Evolutionary conservation across 1,140 invertebrate species (phyloP), one percentile per base, ranked within the genome.

Genomic region (Diabrotica undecimpunctata): DNA sequence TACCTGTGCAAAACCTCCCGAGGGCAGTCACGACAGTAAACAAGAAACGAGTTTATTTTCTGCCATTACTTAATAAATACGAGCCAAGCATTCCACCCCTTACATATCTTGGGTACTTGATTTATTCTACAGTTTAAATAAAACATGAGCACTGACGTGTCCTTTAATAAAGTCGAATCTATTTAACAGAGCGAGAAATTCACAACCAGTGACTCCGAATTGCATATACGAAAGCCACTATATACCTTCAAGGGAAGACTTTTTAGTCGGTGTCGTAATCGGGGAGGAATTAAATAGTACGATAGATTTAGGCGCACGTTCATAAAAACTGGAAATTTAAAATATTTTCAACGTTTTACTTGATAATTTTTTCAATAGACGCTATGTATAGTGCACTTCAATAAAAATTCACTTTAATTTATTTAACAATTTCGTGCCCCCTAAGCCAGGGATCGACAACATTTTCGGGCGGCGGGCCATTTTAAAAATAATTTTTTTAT

Each of bases 111-210:
- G 38, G 25, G 35, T 37, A 57, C 35, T n/a, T 37, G n/a, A 37
- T 38, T 25, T 37, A 37, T 38, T 37, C 14, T 57, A 12, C 55
- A 6, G 36, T 37, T 37, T 57, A 57, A 57, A 57, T 57, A 57
- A 57, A 57, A 57, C 55, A 57, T 57, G 55, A 38, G 55, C 55
- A 12, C 2, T 57, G 55, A 57, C 55, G 55, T 57, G 55, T 57
- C 55, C 37, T 57, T 57, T 57, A 57, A 57, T 57, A 57, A 57
- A 57, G 25, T 37, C 55, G 55, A 57, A 37, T 36, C 55, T 38
- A 57, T 57, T 57, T 37, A 57, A 57, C 55, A 37, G 55, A 37
- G 55, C 55, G 37, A 25, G 36, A 57, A 57, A 57, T 57, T 57
- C 37, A 57, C 55, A 38, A 57, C 25, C 36, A 57, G 25, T 57